Evolutionary conservation across 2,797 vertebrate genomes (phyloP).

Genomic region (Macroramphosus scolopax): DNA sequence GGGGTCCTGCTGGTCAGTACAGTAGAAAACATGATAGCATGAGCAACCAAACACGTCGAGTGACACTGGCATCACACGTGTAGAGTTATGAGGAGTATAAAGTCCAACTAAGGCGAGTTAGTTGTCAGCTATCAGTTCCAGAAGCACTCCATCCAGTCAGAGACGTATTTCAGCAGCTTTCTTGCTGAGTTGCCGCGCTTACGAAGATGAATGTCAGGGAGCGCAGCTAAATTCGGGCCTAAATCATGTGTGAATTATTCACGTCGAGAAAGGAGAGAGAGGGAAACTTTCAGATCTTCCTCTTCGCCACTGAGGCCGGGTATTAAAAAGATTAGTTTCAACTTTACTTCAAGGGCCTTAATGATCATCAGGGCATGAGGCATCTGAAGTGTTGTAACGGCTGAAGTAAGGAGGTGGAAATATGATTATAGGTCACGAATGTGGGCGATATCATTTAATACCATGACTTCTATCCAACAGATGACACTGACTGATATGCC

Average conservation of each 20-base stretch:
- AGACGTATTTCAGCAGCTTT: slow-evolving; percentile 19
- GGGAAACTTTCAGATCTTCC: neutral
- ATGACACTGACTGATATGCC: too few species aligned
- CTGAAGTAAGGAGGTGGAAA: too few species aligned
- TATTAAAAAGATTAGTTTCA: slow-evolving; percentile 16
- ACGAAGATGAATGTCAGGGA: slow-evolving; percentile 27
- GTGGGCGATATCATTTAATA: too few species aligned
- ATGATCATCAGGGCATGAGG: too few species aligned
- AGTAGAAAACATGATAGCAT: neutral
- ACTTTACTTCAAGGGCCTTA: slow-evolving; percentile 14
- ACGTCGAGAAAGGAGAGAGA: too few species aligned
- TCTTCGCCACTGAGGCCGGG: neutral
- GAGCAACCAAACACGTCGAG: too few species aligned
- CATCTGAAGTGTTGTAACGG: too few species aligned
- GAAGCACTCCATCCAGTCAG: slow-evolving; percentile 17
- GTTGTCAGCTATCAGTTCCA: slow-evolving; percentile 12
- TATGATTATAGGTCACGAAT: too few species aligned
- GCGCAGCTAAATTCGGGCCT: slow-evolving; percentile 1
- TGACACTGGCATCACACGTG: too few species aligned
- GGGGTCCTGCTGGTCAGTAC: neutral
- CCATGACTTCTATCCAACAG: too few species aligned
- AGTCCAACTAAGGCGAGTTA: slow-evolving; percentile 5
- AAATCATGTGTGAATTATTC: slow-evolving; percentile 11
- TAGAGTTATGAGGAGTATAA: slow-evolving; percentile 6
- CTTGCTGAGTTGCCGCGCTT: slow-evolving; percentile 24